phyloP scores from a whole-genome alignment of 2,797 vertebrate species.

The Epinephelus awoara region DNA sequence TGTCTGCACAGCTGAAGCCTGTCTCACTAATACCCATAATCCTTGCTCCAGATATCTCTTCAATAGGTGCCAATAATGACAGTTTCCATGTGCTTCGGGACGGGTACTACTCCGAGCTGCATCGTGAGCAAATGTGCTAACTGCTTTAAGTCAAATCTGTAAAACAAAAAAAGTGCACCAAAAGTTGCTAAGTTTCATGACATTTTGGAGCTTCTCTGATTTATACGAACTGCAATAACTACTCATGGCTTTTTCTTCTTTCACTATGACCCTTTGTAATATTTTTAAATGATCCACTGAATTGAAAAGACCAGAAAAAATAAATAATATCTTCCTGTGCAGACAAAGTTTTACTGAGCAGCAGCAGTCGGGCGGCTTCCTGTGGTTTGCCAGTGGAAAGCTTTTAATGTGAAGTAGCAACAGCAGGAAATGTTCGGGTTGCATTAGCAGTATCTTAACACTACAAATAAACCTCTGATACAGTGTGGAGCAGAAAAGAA shows the following conservation, averaged over 20 bases:
- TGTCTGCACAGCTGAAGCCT: background rate
- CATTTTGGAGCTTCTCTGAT: background rate
- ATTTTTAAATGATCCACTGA: background rate
- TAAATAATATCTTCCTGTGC: background rate
- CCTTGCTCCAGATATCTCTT: background rate
- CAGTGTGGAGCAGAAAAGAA: background rate
- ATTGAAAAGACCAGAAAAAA: background rate
- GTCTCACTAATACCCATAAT: background rate
- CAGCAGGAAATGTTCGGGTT: constrained; percentile 5
- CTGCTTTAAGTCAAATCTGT: background rate
- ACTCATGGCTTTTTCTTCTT: background rate
- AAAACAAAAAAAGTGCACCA: background rate
- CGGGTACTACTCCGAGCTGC: background rate
- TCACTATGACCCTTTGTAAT: no score
- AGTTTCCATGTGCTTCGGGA: background rate
- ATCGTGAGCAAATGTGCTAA: background rate
- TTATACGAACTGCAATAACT: background rate
- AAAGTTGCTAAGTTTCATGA: background rate
- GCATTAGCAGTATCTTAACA: constrained; percentile 3
- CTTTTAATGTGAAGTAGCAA: background rate
- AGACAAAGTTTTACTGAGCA: background rate
- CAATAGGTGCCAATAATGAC: background rate
- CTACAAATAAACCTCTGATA: background rate
- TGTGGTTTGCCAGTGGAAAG: constrained; percentile 29
- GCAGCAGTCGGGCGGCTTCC: constrained; percentile 12